These are phyloP conservation scores for Panzeria rudis DNA, from an alignment of 2,888 invertebrate genomes.

Conservation along the genomic window DNA sequence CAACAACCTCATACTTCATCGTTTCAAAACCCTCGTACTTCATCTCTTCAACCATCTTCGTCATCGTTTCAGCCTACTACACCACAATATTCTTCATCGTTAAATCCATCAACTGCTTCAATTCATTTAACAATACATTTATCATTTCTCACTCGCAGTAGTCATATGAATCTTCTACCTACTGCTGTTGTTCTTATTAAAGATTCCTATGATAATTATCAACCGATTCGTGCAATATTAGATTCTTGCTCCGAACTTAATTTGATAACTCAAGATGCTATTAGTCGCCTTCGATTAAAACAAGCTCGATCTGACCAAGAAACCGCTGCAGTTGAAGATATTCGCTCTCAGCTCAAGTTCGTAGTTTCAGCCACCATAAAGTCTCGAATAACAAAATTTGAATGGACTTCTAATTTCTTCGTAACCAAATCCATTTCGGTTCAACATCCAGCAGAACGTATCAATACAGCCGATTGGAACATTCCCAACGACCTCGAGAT, in stretches of 20 bases:
- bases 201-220: conserved; percentile 34
- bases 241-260: conserved; percentile 20
- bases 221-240: conserved; percentile 42
- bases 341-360: conserved; percentile 9
- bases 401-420: conserved; percentile 47
- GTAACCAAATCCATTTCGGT: conserved; percentile 48
- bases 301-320: not conserved
- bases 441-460: conserved; percentile 15
- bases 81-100: not conserved
- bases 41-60: not conserved
- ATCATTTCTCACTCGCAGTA: conserved; percentile 9
- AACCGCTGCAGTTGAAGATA: conserved; percentile 11
- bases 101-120: not conserved
- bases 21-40: too few relatives aligned
- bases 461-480: not conserved
- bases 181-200: conserved; percentile 42
- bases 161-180: conserved; percentile 18
- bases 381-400: conserved; percentile 17
- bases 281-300: conserved; percentile 21
- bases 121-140: conserved; percentile 10
- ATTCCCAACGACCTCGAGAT: conserved; percentile 5
- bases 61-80: not conserved
- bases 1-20: too few relatives aligned
- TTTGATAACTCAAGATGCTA: conserved; percentile 4
- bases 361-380: conserved; percentile 3